Percentiles rank a stretch among this genome's conserved stretches.
Evolutionary conservation across 1,140 invertebrate species (phyloP).

Genomic region (Yoshiicerus persimilis): DNA sequence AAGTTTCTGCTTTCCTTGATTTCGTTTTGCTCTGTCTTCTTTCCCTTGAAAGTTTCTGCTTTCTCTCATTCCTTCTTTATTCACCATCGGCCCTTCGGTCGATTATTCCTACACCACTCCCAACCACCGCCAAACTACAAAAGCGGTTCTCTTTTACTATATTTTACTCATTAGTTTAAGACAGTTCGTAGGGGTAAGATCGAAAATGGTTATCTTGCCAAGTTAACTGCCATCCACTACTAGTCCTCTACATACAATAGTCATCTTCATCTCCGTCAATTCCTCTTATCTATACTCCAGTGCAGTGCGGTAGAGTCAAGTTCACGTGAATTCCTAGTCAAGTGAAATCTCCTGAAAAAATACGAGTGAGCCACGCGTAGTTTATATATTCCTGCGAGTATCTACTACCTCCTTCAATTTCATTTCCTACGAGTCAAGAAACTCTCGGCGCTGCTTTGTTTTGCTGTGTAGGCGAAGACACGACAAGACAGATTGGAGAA

Average conservation of each 20-base stretch:
- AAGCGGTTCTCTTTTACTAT: not conserved
- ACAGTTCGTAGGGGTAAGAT: not conserved
- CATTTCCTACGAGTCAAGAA: not conserved
- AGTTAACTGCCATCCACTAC: not conserved
- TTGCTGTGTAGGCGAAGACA: not conserved
- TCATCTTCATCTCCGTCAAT: not conserved
- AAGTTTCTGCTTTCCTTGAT: not conserved
- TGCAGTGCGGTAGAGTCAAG: not conserved
- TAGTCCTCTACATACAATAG: not conserved
- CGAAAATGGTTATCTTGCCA: not conserved
- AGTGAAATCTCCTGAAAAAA: not conserved
- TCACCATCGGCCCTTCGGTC: not conserved
- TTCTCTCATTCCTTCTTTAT: not conserved
- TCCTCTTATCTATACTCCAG: not conserved
- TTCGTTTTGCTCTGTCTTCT: not conserved
- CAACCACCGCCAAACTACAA: conserved; percentile 27
- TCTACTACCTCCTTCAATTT: not conserved
- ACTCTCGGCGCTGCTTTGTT: not conserved
- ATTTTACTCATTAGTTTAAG: conserved; percentile 10
- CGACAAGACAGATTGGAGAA: not conserved
- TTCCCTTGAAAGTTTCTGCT: not conserved
- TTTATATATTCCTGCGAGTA: not conserved
- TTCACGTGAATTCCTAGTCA: not conserved
- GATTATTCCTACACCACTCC: conserved; percentile 24
- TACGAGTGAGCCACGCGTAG: not conserved